phyloP scores from a whole-genome alignment of 2,888 invertebrate genomes.

The Dysmachus trigonus region DNA sequence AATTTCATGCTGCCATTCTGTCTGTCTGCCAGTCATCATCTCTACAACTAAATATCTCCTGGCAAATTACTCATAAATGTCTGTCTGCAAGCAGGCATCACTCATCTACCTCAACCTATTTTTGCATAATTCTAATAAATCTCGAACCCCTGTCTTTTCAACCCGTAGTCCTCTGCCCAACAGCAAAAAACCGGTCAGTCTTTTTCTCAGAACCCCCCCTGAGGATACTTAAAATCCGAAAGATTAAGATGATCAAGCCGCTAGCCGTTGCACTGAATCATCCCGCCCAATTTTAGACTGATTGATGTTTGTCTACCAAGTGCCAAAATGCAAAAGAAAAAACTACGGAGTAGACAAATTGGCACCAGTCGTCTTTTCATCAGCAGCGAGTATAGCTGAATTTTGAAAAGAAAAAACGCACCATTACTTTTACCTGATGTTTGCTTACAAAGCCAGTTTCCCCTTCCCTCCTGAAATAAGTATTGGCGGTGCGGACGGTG shows the following conservation, averaged over 20 bases:
- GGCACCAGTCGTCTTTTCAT: not conserved
- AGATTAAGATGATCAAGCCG: not conserved
- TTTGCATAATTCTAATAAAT: not conserved
- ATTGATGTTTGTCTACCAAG: not conserved
- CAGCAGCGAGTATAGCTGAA: not conserved
- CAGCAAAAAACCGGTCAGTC: not conserved
- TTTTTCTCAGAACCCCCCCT: not conserved
- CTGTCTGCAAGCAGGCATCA: not conserved
- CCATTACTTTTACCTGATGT: not conserved
- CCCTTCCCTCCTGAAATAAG: not conserved
- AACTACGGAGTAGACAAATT: conserved; percentile 23
- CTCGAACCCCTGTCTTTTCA: not conserved
- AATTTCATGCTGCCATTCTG: not conserved
- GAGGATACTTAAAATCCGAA: not conserved
- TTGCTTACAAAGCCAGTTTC: not conserved
- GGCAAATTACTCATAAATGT: not conserved
- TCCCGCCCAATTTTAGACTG: not conserved
- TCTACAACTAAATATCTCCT: not conserved
- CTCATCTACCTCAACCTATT: not conserved
- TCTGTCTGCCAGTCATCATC: not conserved
- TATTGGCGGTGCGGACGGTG: not conserved
- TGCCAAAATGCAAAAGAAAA: not conserved
- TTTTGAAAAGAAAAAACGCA: not conserved
- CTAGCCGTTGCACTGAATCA: not conserved
- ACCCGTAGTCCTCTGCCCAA: not conserved